Evolutionary conservation across 1,140 invertebrate genomes (phyloP), one percentile per base, ranked within the genome.

Genomic region (Cecropterus lyciades): DNA sequence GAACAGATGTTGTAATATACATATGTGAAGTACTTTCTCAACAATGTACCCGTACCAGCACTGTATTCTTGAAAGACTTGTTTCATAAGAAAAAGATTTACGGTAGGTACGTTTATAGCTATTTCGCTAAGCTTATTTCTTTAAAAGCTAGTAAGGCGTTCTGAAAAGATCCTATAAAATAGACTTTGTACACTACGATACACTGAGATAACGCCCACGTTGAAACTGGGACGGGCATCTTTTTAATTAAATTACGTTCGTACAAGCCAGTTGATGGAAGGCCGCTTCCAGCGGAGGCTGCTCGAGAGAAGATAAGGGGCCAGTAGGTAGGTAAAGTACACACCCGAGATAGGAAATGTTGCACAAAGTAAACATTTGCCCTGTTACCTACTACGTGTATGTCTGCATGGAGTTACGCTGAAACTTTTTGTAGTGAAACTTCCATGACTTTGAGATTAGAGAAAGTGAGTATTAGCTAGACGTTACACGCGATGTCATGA

Each of bases 341-440:
- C 67, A 77, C 59, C 46, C 68, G 64, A 81, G 80, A 83, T 85
- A 82, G 71, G 60, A 70, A 80, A 74, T 77, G 73, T 82, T 88
- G 73, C 72, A 79, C 72, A 75, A 72, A 64, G 65, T 72, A 77
- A 85, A 87, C 78, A 84, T 87, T 83, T 84, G 76, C 59, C 52
- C 15, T 57, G 57, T 46, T 65, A 46, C 65, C 42, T 72, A 65
- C 62, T 46, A 49, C 49, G 17, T 37, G 55, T 59, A 60, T 55
- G 40, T 37, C 45, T 66, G 49, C n/a, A 49, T 30, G 40, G 27
- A 67, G 53, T 56, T 42, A 42, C 17, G 52, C 52, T 55, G 52
- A 55, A 55, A 55, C 33, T 55, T 55, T 55, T 43, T 37, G 33
- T 11, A 37, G 3, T 37, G 33, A 37, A 37, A 37, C 11, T 11